A percentile compares a stretch with the other conserved stretches of the same genome.
phyloP scores from a whole-genome alignment of 2,888 invertebrate species.

The Koerneria pararmatus region DNA sequence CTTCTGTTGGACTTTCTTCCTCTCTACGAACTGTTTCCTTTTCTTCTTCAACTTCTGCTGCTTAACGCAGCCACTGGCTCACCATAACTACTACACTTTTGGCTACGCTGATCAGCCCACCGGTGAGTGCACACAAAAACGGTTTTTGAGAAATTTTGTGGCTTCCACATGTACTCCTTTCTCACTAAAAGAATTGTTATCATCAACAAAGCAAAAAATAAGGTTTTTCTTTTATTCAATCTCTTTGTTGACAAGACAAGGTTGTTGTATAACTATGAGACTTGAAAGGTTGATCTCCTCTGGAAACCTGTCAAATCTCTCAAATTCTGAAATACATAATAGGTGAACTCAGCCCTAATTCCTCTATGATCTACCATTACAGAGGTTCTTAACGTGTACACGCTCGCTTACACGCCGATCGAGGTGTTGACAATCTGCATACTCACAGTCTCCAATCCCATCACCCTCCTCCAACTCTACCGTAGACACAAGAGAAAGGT shows the following conservation, averaged over 20 bases:
- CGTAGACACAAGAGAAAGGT: constrained; percentile 56
- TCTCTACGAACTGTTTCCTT: constrained; percentile 44
- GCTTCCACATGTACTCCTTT: too few species aligned
- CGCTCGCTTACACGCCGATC: constrained; percentile 53
- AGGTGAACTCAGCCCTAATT: neutral
- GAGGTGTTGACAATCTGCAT: constrained; percentile 52
- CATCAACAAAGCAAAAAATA: too few species aligned
- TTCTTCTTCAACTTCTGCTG: constrained; percentile 52
- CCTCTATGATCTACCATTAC: too few species aligned
- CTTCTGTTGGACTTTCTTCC: constrained; percentile 48
- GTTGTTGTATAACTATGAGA: too few species aligned
- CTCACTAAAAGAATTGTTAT: too few species aligned
- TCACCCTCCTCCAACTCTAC: constrained; percentile 55
- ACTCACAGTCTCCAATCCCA: constrained; percentile 55
- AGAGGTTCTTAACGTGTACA: constrained; percentile 47
- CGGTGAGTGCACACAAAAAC: too few species aligned
- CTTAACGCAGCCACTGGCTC: constrained; percentile 49
- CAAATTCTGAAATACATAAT: neutral
- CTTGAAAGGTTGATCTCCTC: too few species aligned
- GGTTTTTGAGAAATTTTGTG: too few species aligned
- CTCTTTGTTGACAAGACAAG: too few species aligned
- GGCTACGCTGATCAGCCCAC: constrained; percentile 41
- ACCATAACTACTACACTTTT: constrained; percentile 55
- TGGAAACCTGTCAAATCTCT: too few species aligned
- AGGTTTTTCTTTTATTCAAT: too few species aligned